These are phyloP conservation scores for Enteromius fasciolatus DNA, from an alignment of 2,797 vertebrate species.

Conservation along the genomic window DNA sequence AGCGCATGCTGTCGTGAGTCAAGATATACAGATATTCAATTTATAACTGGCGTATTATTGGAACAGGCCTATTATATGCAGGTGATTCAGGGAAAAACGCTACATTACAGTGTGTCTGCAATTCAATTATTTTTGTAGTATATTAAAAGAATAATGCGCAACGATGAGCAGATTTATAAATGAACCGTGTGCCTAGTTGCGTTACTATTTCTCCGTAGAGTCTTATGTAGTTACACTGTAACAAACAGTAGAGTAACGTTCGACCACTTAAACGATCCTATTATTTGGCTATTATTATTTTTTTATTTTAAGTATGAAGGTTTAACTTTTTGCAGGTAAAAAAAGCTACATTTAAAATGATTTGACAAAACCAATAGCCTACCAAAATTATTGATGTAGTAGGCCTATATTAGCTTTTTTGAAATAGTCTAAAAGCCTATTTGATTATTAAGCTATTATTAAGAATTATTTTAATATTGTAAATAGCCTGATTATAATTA, in stretches of 20 bases:
- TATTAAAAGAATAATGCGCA: not conserved
- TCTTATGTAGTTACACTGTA: not conserved
- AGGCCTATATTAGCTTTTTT: no score
- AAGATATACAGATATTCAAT: not conserved
- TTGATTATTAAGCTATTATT: not conserved
- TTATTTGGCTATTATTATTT: not conserved
- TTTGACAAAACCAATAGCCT: not conserved
- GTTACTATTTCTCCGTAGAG: not conserved
- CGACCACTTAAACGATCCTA: not conserved
- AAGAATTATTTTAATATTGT: not conserved
- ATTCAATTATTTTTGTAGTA: not conserved
- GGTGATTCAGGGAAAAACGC: not conserved
- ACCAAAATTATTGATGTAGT: not conserved
- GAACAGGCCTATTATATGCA: not conserved
- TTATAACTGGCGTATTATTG: not conserved
- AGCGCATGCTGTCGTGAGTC: slow-evolving; percentile 92
- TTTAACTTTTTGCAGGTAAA: not conserved
- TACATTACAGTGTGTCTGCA: not conserved
- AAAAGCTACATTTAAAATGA: not conserved
- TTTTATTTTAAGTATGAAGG: not conserved
- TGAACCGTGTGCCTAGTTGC: not conserved
- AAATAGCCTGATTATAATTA: not conserved
- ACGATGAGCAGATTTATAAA: not conserved
- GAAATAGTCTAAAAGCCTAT: not conserved
- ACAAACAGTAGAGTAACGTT: not conserved